Evolutionary conservation across 2,797 vertebrate genomes (phyloP), one percentile per base, ranked within the genome.

Genomic region (Myiotriccus ornatus): DNA sequence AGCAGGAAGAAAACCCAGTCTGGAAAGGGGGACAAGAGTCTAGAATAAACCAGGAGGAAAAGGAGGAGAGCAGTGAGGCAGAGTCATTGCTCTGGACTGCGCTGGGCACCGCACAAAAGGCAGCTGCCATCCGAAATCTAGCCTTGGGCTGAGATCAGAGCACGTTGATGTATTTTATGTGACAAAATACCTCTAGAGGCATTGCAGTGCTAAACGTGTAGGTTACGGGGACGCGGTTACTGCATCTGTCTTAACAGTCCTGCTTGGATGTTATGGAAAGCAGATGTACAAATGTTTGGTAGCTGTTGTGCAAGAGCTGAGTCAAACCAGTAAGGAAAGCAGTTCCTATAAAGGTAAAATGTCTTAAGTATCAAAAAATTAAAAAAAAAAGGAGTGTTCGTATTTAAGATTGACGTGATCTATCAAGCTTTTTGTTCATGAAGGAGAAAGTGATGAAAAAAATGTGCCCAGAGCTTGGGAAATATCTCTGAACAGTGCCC

Each of bases 171-270:
- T 73, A 71, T 93, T 86, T 84, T 41, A 12, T 90, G 88, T 82
- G 91, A 67, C 91, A 90, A 35, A 73, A 84, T 37, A 68, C 55
- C 91, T 93, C 83, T 13, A 16, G 94, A 86, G 90, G 70, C 55
- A 17, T 23, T 49, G 70, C 52, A 67, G 47, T 52, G 55, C 70
- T 93, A 8, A 84, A 79, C 30, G 85, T 32, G 3, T 10, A 71
- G 73, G 90, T 90, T 86, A 63, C 32, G 12, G 7, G 73, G 81
- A 55, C 50, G 34, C 0, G 0, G 46, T 82, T 81, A 55, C 76
- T 91, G 76, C 39, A 62, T 90, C 76, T 0, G 0, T 34, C 85
- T 41, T 16, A 64, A 16, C 60, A 68, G 50, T 15, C 63, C 55
- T 62, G 70, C 67, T 25, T 65, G 83, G 62, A 16, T n/a, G n/a